Evolutionary conservation across 2,113 vertebrate species (phyloP).

Genomic region (Bubalus kerabau): DNA sequence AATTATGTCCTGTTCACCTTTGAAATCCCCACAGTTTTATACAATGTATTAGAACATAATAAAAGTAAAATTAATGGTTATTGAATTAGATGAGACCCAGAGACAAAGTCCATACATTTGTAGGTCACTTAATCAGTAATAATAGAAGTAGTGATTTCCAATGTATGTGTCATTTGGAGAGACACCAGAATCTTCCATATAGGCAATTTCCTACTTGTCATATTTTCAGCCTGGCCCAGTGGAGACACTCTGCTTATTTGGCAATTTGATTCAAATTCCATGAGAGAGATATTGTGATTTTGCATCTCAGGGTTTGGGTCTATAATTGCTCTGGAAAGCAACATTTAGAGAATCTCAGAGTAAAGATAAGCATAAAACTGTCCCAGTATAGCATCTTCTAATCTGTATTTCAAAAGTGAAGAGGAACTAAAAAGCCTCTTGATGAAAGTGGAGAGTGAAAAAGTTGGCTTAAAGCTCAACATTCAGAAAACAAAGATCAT

Average conservation of each 20-base stretch:
- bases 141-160: neutral
- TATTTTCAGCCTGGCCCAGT: neutral
- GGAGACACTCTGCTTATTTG: neutral
- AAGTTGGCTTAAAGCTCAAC: too few species aligned
- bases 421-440: too few species aligned
- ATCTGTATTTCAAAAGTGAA: neutral
- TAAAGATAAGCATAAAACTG: neutral
- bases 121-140: neutral
- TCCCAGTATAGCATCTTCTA: neutral
- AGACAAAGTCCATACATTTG: neutral
- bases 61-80: neutral
- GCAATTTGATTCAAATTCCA: neutral
- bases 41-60: neutral
- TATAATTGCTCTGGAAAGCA: neutral
- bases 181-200: neutral
- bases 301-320: neutral
- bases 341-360: neutral
- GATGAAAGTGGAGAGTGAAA: too few species aligned
- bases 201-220: neutral
- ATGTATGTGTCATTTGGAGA: neutral
- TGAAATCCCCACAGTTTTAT: neutral
- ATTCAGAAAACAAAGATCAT: too few species aligned
- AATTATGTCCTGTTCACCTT: neutral
- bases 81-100: neutral
- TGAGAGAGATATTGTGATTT: neutral